Evolutionary conservation across 2,113 vertebrate species (phyloP).

Genomic region (Austrofundulus limnaeus): DNA sequence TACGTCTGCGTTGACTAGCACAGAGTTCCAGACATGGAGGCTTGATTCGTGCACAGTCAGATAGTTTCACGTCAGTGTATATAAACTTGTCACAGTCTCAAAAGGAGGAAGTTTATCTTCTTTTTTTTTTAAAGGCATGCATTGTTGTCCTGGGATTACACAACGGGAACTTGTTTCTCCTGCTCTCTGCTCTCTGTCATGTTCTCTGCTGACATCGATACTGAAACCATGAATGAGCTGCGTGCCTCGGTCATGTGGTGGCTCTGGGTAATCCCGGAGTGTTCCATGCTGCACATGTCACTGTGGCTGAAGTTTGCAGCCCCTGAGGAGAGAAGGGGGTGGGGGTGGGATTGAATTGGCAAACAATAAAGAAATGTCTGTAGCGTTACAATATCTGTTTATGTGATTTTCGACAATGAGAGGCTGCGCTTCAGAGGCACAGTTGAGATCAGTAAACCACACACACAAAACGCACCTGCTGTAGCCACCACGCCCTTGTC

Average conservation of each 20-base stretch:
- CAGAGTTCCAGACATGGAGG: neutral
- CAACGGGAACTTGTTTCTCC: constrained; percentile 58
- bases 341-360: neutral
- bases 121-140: neutral
- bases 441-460: neutral
- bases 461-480: constrained; percentile 27
- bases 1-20: constrained; percentile 13
- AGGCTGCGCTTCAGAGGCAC: neutral
- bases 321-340: neutral
- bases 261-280: constrained; percentile 58
- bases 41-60: neutral
- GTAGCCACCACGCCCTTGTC: constrained; percentile 10
- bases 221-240: constrained; percentile 61
- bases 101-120: neutral
- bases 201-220: constrained; percentile 61
- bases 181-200: constrained; percentile 1
- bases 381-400: neutral
- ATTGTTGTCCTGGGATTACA: constrained; percentile 30
- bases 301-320: constrained; percentile 27
- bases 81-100: neutral
- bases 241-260: constrained; percentile 67
- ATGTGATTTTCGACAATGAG: neutral
- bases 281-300: constrained; percentile 54
- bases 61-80: constrained; percentile 1
- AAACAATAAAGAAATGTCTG: neutral